Evolutionary conservation across 2,113 vertebrate species (phyloP).

Genomic region (Paralichthys olivaceus): DNA sequence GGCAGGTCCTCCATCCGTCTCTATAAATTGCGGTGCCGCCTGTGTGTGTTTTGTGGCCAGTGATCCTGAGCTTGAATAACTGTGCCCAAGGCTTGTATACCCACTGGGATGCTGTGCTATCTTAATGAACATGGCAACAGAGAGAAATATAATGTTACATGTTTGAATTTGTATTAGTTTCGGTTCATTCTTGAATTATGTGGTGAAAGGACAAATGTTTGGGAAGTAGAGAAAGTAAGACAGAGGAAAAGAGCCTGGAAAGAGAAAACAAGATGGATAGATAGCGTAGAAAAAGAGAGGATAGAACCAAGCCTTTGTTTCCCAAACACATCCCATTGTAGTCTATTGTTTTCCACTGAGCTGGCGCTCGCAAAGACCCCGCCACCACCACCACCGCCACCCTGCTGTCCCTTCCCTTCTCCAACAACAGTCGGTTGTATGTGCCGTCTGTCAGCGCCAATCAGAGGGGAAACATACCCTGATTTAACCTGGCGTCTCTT

Average conservation of each 20-base stretch:
- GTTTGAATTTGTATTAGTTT: constrained; percentile 21
- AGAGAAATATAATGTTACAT: constrained; percentile 17
- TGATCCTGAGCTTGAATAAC: constrained; percentile 43
- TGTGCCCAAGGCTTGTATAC: constrained; percentile 46
- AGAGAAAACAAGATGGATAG: constrained; percentile 48
- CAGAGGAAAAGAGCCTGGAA: constrained; percentile 5
- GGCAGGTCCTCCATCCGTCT: constrained; percentile 42
- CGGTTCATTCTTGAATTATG: not conserved
- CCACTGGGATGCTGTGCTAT: constrained; percentile 44
- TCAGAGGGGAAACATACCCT: constrained; percentile 49
- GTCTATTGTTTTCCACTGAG: constrained; percentile 75
- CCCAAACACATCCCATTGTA: constrained; percentile 75
- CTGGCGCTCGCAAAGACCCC: constrained; percentile 45
- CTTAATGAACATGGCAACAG: constrained; percentile 22
- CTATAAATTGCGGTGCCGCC: constrained; percentile 8
- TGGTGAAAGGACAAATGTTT: constrained; percentile 26
- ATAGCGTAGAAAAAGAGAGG: constrained; percentile 26
- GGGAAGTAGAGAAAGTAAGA: constrained; percentile 17
- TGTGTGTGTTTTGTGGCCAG: constrained; percentile 36
- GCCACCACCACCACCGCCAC: constrained; percentile 32
- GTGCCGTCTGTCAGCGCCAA: constrained; percentile 41
- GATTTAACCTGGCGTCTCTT: constrained; percentile 71
- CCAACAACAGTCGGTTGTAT: constrained; percentile 55
- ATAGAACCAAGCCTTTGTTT: constrained; percentile 75
- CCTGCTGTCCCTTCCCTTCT: constrained; percentile 47